Percentiles rank a stretch among this genome's conserved stretches.
Evolutionary conservation across 2,888 invertebrate genomes (phyloP).

Genomic region (Tenthredo scrophulariae): DNA sequence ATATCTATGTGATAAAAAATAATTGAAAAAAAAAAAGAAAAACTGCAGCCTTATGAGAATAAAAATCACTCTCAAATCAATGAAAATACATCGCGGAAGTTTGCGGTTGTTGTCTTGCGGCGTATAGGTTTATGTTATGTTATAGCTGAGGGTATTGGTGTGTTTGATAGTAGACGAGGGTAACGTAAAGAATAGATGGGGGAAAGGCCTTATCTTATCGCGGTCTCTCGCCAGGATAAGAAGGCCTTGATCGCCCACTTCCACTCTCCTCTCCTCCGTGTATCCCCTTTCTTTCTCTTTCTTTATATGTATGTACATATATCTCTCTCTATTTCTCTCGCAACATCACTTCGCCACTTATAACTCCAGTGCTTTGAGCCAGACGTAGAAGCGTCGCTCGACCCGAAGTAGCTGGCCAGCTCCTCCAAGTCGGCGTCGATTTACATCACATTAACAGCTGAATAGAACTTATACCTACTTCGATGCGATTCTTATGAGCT

Average conservation of each 20-base stretch:
- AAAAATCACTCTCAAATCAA: constrained; percentile 30
- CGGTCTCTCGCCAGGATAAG: constrained; percentile 72
- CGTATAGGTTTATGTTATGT: neutral
- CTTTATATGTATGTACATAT: constrained; percentile 52
- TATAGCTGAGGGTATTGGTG: constrained; percentile 27
- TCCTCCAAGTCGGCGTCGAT: neutral
- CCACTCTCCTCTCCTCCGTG: constrained; percentile 61
- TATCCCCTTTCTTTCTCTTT: constrained; percentile 3
- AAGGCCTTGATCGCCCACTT: constrained; percentile 75
- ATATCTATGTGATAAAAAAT: no score
- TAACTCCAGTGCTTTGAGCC: neutral
- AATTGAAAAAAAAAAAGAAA: neutral
- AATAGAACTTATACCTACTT: neutral
- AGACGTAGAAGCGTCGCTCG: constrained; percentile 18
- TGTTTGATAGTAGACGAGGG: constrained; percentile 26
- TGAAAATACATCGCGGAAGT: constrained; percentile 70
- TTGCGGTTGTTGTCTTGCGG: constrained; percentile 38
- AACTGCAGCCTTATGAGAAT: neutral
- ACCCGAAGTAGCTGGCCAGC: constrained; percentile 7
- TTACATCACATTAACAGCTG: neutral
- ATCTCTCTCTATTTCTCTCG: no score
- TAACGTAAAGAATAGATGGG: neutral
- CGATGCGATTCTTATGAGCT: neutral
- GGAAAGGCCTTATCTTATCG: constrained; percentile 60
- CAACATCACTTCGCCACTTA: neutral